Base-by-base conservation (phyloP, 2,113 vertebrate species). In the Trinectes maculatus region DNA sequence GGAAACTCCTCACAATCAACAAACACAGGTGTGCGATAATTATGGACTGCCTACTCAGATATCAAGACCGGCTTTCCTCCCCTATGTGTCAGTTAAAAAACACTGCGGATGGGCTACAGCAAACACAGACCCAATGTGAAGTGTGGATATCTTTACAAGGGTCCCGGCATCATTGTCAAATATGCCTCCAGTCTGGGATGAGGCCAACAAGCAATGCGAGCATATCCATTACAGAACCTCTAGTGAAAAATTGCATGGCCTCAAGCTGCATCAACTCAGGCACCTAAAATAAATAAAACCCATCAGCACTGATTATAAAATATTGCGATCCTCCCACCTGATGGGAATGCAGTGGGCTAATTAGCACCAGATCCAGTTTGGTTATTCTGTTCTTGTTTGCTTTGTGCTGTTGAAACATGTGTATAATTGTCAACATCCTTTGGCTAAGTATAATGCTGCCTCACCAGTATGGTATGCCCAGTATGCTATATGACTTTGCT, bases 1-100 rank as follows among this genome's bases (percentile, higher is more conserved):
- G 88, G 90, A 93, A 91, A 82, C 87, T 86, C 81, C 77, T 77
- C 83, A 91, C 84, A 84, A 88, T 91, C 90, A 88, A 90, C 89
- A 88, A 90, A 90, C 87, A 90, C 91, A 93, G 91, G 92, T 90
- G 92, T 79, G 80, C 43, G 84, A 90, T 90, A 91, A 91, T 93
- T 93, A 93, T 66, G 88, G 72, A 64, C 87, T 85, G 89, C 82
- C 83, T 82, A 56, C 86, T 89, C 85, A 59, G 81, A 90, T 91
- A 90, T 87, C 86, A 80, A 72, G 83, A 74, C 56, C 26, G 80
- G 80, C 75, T 79, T 79, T 79, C 66, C 76, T 89, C 76, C 89
- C 55, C 69, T 63, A 67, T 63, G 80, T 60, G 83, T 82, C 82
- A 72, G 75, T 78, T 86, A 67, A 81, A 85, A 89, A 86, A 84